These are phyloP conservation scores for Notoglanidium macrostoma DNA, from an alignment of 2,797 vertebrate genomes.

Conservation along the genomic window DNA sequence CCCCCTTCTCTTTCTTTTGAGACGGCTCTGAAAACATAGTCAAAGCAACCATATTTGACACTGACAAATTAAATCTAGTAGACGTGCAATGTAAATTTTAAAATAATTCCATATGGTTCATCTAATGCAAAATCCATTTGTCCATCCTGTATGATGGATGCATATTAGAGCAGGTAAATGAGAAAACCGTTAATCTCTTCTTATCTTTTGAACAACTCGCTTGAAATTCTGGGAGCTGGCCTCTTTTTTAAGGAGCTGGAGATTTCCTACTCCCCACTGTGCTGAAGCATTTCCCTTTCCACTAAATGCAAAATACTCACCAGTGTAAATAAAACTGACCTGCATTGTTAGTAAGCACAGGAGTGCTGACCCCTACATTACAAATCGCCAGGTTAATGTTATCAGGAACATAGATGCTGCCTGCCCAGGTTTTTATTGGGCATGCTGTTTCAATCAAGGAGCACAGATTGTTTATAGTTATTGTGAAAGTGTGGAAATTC, in stretches of 20 bases:
- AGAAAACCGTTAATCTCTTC: background rate
- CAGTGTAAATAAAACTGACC: constrained; percentile 37
- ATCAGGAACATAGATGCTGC: background rate
- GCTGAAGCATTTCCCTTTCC: constrained; percentile 9
- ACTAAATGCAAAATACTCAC: background rate
- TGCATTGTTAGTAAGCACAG: constrained; percentile 30
- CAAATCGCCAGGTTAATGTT: background rate
- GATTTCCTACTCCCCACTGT: background rate
- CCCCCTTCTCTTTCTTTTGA: background rate
- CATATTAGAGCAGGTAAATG: background rate
- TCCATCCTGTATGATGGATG: background rate
- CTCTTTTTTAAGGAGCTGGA: background rate
- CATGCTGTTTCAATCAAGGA: background rate
- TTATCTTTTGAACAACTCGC: background rate
- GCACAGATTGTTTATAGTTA: background rate
- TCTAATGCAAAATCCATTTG: background rate
- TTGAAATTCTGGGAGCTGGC: background rate
- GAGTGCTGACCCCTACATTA: constrained; percentile 26
- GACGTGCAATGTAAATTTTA: background rate
- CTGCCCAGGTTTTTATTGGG: background rate
- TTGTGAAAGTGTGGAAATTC: background rate
- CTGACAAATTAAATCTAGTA: background rate
- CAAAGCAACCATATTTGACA: background rate
- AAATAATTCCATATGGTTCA: background rate
- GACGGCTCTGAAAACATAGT: background rate